Evolutionary conservation across 2,113 vertebrate species (phyloP), one percentile per base, ranked within the genome.

Genomic region (Halcyon senegalensis): DNA sequence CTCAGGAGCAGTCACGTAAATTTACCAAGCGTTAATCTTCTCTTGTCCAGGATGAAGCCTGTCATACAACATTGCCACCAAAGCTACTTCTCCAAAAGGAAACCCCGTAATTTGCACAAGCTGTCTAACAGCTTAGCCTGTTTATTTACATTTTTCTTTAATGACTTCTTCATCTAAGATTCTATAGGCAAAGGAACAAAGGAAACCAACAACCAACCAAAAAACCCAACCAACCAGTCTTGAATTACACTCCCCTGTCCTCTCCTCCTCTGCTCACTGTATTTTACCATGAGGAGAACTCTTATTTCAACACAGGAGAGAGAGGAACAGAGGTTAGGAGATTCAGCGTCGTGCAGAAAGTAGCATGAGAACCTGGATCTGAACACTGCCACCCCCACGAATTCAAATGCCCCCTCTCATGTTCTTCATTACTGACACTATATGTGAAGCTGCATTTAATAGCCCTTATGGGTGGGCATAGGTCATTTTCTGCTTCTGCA

Each of bases 401-500:
- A 93, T 58, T 43, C 43, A 43, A 43, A 43, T 43, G 43, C 43
- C 43, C 43, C 35, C 35, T 35, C 35, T 35, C 35, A 72, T 37
- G 51, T 39, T 95, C 74, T 83, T 91, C 60, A 58, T 82, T 84
- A 76, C 43, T 93, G 90, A 92, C 83, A 44, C 64, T 95, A 30
- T 31, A 79, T 43, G 58, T 62, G 76, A 93, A 85, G 84, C 48
- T 64, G 59, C 75, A 68, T 78, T 93, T 79, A 70, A 88, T 76
- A 92, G 63, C 50, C 60, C 77, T 73, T 58, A 88, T 84, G 96
- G 94, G 87, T 93, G 77, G 87, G 58, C 79, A 93, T 7, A 83
- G 91, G 90, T 94, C 77, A 73, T 79, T 94, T 91, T 73, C 62
- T 94, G 60, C 92, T 95, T 96, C 86, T 91, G 58, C 48, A 73